A percentile compares a stretch with the other conserved stretches of the same genome.
Conservation (phyloP, 2,797 vertebrate species). For the Clarias laeviceps region DNA sequence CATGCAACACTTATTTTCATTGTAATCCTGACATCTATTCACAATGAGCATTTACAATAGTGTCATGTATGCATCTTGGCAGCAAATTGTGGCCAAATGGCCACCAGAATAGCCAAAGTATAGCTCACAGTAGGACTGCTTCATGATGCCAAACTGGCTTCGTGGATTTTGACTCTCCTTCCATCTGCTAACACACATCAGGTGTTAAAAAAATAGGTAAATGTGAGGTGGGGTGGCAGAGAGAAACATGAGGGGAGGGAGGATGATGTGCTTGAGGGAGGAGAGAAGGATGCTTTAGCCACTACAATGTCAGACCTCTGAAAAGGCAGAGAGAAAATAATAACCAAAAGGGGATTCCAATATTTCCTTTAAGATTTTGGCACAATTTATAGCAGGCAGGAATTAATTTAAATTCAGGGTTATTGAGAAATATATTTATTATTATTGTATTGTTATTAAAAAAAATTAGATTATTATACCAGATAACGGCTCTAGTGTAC, state of each 20-base stretch:
- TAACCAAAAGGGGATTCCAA: neutral
- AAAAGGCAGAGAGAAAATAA: constrained; percentile 6
- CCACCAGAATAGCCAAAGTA: neutral
- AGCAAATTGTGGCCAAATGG: neutral
- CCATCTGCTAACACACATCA: constrained; percentile 11
- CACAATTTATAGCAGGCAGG: neutral
- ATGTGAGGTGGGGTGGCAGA: constrained; percentile 13
- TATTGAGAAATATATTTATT: neutral
- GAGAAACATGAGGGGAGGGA: neutral
- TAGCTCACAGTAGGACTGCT: neutral
- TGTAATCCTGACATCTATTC: neutral
- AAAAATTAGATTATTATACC: neutral
- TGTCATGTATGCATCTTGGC: neutral
- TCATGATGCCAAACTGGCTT: constrained; percentile 19
- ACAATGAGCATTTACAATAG: neutral
- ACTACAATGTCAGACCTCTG: constrained; percentile 10
- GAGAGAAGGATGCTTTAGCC: constrained; percentile 13
- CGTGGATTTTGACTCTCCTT: constrained; percentile 16
- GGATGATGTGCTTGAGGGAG: constrained; percentile 2
- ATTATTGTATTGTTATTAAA: neutral
- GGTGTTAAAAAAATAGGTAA: constrained; percentile 20
- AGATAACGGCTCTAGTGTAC: neutral
- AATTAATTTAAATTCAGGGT: neutral
- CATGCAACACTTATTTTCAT: neutral
- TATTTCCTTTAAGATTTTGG: neutral